Evolutionary conservation across 2,113 vertebrate genomes (phyloP), one percentile per base, ranked within the genome.

Genomic region (Notechis scutatus): DNA sequence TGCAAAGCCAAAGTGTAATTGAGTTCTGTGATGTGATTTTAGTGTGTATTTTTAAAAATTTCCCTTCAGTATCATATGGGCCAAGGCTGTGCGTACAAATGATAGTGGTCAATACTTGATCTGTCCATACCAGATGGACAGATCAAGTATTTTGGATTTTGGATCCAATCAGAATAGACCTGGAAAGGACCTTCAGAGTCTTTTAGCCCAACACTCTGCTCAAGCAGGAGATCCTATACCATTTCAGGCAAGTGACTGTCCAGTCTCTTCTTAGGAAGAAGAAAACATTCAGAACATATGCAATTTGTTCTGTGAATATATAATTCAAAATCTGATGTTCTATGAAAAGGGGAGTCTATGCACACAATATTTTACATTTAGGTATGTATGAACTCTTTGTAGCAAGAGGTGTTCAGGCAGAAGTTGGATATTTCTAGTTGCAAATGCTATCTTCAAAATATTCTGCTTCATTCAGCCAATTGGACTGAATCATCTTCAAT

Each of bases 11-110:
- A 98, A 98, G 97, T 97, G 98, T 98, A 98, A 98, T 98, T 98
- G 98, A 97, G 98, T 98, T 98, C 97, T 98, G 98, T 98, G 98
- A 99, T 99, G 98, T 98, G 98, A 99, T 99, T 99, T 98, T 98
- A 98, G 98, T 98, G 98, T 98, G 98, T 99, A 99, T 45, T 45
- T 45, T 45, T 45, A 0, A 5, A 45, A 45, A 45, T 45, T 45
- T 45, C 4, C 5, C 45, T 45, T 45, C 45, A 45, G 4, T 47
- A 81, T 39, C 69, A 9, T 81, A 39, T 39, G 2, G 18, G 2
- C 15, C 69, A 7, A 39, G n/a, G 34, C 6, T 21, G 6, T 20
- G 15, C 20, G 3, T 39, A 39, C 15, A 81, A 81, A 20, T 3
- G n/a, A 74, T 34, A 18, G n/a, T 34, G 15, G n/a, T 14, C 69